Base-by-base conservation (phyloP, 1,140 invertebrate genomes). In the Bombus haemorrhoidalis region DNA sequence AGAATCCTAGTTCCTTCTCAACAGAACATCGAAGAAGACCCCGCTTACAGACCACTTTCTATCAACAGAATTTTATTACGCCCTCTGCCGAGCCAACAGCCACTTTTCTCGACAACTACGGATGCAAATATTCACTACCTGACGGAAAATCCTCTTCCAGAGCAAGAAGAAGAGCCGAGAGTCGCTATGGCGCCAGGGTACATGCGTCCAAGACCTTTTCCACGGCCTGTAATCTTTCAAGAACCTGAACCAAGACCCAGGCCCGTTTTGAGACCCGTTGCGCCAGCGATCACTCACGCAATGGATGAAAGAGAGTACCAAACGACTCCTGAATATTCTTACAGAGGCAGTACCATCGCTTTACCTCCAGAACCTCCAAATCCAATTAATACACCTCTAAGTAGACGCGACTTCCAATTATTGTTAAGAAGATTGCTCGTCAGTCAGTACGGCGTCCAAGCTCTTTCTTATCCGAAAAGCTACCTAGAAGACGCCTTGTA, bases 401-500 rank as follows among this genome's bases (percentile, higher is more conserved):
- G 95, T 80, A 92, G 95, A 72, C 89, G 94, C 0, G 94, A 95
- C 85, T 95, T 94, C 34, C 95, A 95, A 47, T 78, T 93, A 1
- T 81, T 95, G 3, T 73, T 95, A 2, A 92, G 93, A 47, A 92
- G 91, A 76, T 90, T 94, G 66, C 76, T 94, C 4, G 93, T 94
- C 28, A 95, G 94, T 77, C 95, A 95, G 37, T 95, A 95, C 37
- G 94, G 94, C 2, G 84, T 92, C 12, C 92, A 93, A 68, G 95
- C 95, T 25, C 86, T 96, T 0, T 93, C 89, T 32, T 94, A 95
- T 78, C 95, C 95, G 0, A 94, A 93, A 74, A 93, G 92, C 0
- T 95, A 94, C 72, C 84, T 95, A 2, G 94, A 95, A 64, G 94
- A 95, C 68, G 95, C 94, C 1, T 77, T 95, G 22, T 95, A 95